Percentiles rank a stretch among this genome's conserved stretches.
phyloP scores from a whole-genome alignment of 2,113 vertebrate genomes.

The Maylandia zebra region DNA sequence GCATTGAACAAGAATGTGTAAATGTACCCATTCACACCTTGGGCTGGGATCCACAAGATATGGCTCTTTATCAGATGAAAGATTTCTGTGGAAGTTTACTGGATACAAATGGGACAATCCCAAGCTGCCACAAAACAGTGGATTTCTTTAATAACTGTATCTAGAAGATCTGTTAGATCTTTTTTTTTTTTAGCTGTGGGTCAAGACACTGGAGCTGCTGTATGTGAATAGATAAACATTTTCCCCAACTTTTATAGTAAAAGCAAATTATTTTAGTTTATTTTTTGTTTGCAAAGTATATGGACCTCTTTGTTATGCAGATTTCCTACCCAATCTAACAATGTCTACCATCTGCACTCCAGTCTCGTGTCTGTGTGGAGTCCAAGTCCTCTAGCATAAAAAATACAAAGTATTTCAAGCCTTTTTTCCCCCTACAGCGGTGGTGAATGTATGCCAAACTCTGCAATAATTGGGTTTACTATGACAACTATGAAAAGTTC shows the following conservation, averaged over 20 bases:
- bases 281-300: not conserved
- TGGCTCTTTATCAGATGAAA: not conserved
- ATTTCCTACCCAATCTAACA: slow-evolving; percentile 3
- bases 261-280: not conserved
- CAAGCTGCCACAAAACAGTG: slow-evolving; percentile 30
- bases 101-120: slow-evolving; percentile 26
- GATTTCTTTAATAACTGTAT: slow-evolving; percentile 45
- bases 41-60: not conserved
- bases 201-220: slow-evolving; percentile 17
- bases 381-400: not conserved
- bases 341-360: slow-evolving; percentile 16
- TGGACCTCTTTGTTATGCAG: not conserved
- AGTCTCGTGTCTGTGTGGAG: not conserved
- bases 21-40: not conserved
- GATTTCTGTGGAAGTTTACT: slow-evolving; percentile 17
- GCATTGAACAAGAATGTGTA: not conserved
- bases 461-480: not conserved
- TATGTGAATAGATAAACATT: slow-evolving; percentile 36
- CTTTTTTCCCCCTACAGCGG: not conserved
- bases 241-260: slow-evolving; percentile 23
- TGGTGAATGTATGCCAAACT: not conserved
- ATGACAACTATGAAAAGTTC: slow-evolving; percentile 16
- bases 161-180: slow-evolving; percentile 26
- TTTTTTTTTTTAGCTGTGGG: slow-evolving; percentile 5
- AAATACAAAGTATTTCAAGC: slow-evolving; percentile 14